Conservation (phyloP, 2,888 invertebrate genomes). For the Ceriagrion tenellum region DNA sequence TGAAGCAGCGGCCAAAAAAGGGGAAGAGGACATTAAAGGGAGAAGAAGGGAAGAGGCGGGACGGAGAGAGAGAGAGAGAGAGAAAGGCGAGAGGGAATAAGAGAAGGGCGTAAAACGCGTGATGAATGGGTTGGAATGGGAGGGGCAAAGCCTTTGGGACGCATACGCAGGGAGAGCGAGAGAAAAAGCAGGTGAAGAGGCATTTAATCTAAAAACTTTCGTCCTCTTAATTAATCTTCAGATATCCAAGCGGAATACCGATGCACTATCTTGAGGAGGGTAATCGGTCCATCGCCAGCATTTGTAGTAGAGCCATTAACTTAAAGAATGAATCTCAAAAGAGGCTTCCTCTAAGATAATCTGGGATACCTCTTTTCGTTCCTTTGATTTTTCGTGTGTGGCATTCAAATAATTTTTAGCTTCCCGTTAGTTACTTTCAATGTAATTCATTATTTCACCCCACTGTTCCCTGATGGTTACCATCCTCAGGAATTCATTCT, state of each 20-base stretch:
- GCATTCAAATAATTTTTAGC: no score
- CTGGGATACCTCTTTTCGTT: no score
- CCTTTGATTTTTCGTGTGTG: no score
- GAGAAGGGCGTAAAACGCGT: conserved; percentile 43
- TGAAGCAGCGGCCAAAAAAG: conserved; percentile 21
- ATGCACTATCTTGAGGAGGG: neutral
- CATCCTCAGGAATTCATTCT: no score
- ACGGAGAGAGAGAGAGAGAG: neutral
- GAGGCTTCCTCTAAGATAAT: no score
- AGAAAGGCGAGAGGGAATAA: neutral
- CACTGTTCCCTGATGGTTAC: no score
- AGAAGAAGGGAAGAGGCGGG: neutral
- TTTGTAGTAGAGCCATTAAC: no score
- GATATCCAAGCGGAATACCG: neutral
- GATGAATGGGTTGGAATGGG: conserved; percentile 45
- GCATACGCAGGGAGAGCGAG: neutral
- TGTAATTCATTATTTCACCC: no score
- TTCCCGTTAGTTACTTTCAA: no score
- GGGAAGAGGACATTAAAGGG: neutral
- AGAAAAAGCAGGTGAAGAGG: conserved; percentile 33
- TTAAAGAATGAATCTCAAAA: no score
- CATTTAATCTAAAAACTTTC: neutral
- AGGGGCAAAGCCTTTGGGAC: neutral
- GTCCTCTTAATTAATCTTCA: neutral
- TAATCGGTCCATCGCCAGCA: neutral